Conservation (phyloP, 2,113 vertebrate species). For the Nannospalax galili region DNA sequence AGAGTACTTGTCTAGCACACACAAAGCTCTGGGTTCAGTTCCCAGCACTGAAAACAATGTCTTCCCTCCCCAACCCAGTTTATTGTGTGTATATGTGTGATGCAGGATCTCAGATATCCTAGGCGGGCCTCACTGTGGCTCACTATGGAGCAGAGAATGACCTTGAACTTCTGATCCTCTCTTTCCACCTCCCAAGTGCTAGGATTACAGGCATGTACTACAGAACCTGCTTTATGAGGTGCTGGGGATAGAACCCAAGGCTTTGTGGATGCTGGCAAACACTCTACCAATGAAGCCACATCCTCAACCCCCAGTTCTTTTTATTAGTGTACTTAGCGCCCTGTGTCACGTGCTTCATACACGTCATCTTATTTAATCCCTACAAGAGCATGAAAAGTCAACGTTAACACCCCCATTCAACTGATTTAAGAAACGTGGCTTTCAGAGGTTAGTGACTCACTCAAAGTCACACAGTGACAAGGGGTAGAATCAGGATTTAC, state of each 20-base stretch:
- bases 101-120: background rate
- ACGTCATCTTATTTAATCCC: background rate
- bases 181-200: background rate
- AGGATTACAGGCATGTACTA: background rate
- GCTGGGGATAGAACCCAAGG: background rate
- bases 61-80: background rate
- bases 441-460: background rate
- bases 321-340: background rate
- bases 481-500: background rate
- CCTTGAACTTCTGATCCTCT: too few species aligned
- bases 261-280: background rate
- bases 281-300: background rate
- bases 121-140: background rate
- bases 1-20: background rate
- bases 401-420: background rate
- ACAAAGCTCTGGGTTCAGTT: background rate
- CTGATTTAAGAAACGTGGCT: background rate
- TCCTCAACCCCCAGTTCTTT: background rate
- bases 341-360: background rate
- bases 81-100: background rate
- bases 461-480: background rate
- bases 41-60: background rate
- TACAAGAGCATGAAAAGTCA: background rate
- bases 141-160: background rate
- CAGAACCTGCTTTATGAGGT: background rate